Base-by-base conservation (phyloP, 2,797 vertebrate genomes). In the Hydrolagus colliei region DNA sequence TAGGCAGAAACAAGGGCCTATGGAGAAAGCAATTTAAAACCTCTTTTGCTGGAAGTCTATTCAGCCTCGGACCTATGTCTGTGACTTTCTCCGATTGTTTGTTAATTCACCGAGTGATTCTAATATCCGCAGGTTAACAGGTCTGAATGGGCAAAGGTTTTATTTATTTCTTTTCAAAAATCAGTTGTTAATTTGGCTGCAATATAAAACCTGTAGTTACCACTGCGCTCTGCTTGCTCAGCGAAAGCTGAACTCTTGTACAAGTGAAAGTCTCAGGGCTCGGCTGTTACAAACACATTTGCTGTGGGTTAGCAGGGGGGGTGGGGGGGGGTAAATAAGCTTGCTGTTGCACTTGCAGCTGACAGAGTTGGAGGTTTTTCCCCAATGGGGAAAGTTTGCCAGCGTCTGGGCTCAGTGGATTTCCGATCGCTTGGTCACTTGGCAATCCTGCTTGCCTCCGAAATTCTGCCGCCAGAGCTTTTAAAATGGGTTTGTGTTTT, bases 1-100 rank as follows among this genome's bases (percentile, higher is more conserved):
- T 77, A 2, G 41, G 61, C 12, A 77, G 52, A 62, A 27, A n/a
- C 9, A 11, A 27, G 27, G 27, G 27, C 27, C 59, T 27, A 27
- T n/a, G 12, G 61, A 61, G 41, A 61, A 77, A 77, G 75, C 75
- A 79, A 27, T 79, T 79, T 79, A 27, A 79, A 79, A 63, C 76
- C 59, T 77, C 61, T 20, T 22, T 79, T 63, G 59, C 76, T 63
- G 63, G 6, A 6, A 61, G 61, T 79, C 76, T 61, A 63, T 79
- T 79, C 59, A 13, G 59, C 20, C 63, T 62, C n/a, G 62, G 10
- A 59, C 61, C 76, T 32, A 73, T 61, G 61, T 11, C n/a, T 12
- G 62, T 61, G 18, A 13, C 63, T 79, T 63, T 63, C 76, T 3
- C 41, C 41, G 6, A 52, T 52, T 52, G 41, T 52, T 52, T 52